phyloP scores from a whole-genome alignment of 2,797 vertebrate genomes.

The Rhinatrema bivittatum region DNA sequence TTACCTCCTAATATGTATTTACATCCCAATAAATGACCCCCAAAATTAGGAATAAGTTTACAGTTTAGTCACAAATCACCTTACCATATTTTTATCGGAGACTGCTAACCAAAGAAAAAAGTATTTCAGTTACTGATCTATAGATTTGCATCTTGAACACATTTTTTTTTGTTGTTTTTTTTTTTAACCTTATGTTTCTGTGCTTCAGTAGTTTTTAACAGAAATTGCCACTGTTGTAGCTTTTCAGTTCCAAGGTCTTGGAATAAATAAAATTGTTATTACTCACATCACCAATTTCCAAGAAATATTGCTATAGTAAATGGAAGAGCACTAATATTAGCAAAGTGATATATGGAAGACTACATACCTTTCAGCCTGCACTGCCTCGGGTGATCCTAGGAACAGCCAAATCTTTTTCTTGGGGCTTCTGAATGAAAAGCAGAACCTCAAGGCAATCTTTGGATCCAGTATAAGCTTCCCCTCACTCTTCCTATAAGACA shows the following conservation, averaged over 20 bases:
- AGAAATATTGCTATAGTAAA: conserved; percentile 38
- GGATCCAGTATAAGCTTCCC: too few relatives aligned
- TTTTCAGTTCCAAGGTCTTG: conserved; percentile 42
- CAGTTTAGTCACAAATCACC: too few relatives aligned
- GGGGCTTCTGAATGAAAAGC: conserved; percentile 20
- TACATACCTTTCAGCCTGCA: conserved; percentile 28
- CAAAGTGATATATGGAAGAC: conserved; percentile 38
- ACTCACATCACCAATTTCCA: conserved; percentile 38
- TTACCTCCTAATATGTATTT: neutral
- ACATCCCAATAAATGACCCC: conserved; percentile 1
- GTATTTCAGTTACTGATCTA: conserved; percentile 16
- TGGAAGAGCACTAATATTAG: conserved; percentile 39
- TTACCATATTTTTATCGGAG: too few relatives aligned
- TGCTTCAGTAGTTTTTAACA: conserved; percentile 29
- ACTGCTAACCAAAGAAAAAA: too few relatives aligned
- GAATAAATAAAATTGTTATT: conserved; percentile 50
- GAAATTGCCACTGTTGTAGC: conserved; percentile 30
- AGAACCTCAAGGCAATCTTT: too few relatives aligned
- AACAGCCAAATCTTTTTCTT: conserved; percentile 8
- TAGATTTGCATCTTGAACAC: conserved; percentile 20
- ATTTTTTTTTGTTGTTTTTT: conserved; percentile 28
- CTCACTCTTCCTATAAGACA: too few relatives aligned
- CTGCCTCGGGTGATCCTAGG: conserved; percentile 24
- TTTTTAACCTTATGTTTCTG: too few relatives aligned
- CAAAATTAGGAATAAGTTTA: neutral